Conservation (phyloP, 2,113 vertebrate species). For the Epinephelus lanceolatus region DNA sequence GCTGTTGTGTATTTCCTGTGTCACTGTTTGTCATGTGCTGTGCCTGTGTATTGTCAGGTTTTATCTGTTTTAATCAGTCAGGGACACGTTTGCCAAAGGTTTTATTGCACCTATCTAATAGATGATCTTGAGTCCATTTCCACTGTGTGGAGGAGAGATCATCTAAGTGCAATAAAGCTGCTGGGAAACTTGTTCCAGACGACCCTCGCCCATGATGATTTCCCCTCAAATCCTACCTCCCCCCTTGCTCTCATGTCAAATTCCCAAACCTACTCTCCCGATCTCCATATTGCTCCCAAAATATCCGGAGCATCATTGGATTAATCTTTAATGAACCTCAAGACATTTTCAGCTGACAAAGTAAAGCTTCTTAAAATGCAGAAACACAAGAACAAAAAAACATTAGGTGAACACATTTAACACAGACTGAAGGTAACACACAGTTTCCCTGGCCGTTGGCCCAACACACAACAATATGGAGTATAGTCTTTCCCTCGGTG, state of each 20-base stretch:
- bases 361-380: constrained; percentile 34
- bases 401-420: constrained; percentile 40
- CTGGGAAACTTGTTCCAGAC: constrained; percentile 74
- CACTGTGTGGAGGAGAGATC: constrained; percentile 69
- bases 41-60: constrained; percentile 73
- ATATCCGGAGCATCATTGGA: constrained; percentile 58
- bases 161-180: constrained; percentile 78
- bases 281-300: constrained; percentile 78
- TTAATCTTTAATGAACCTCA: constrained; percentile 8
- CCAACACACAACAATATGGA: constrained; percentile 75
- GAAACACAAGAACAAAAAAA: constrained; percentile 19
- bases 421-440: constrained; percentile 25
- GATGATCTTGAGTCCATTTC: constrained; percentile 75
- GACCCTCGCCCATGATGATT: constrained; percentile 65
- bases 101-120: constrained; percentile 65
- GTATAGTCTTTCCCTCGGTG: constrained; percentile 59
- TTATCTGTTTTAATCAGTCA: constrained; percentile 70
- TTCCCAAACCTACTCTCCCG: constrained; percentile 54
- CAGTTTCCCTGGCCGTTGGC: background rate
- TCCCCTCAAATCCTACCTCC: constrained; percentile 71
- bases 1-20: constrained; percentile 50
- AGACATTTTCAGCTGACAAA: constrained; percentile 15
- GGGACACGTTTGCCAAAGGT: constrained; percentile 72
- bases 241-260: constrained; percentile 59
- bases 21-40: constrained; percentile 56